These are phyloP conservation scores for Chrysocyon brachyurus DNA, from an alignment of 2,797 vertebrate species.

Conservation along the genomic window DNA sequence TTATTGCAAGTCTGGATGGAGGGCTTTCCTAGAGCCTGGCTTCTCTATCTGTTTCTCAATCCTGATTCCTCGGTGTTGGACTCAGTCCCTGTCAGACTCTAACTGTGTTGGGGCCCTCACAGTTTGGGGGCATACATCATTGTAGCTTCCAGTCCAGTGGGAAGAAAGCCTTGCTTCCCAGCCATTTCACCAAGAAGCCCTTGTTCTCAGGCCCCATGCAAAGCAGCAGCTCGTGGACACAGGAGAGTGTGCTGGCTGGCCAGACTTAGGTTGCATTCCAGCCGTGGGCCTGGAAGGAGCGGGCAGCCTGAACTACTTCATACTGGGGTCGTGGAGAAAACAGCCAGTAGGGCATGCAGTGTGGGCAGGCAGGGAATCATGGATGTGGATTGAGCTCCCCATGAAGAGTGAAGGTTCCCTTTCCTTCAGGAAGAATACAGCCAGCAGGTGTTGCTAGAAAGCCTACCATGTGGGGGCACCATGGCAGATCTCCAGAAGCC, in stretches of 20 bases:
- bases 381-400: rapidly evolving
- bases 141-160: not conserved
- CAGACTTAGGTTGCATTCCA: not conserved
- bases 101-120: no score
- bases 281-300: not conserved
- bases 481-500: rapidly evolving
- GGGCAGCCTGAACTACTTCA: not conserved
- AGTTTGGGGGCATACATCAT: rapidly evolving
- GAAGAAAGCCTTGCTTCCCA: not conserved
- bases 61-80: rapidly evolving
- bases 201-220: not conserved
- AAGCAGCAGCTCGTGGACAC: no score
- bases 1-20: not conserved
- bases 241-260: rapidly evolving
- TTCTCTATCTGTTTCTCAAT: not conserved
- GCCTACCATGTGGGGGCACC: rapidly evolving
- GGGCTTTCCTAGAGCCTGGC: not conserved
- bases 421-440: not conserved
- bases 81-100: not conserved
- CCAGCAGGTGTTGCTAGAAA: no score
- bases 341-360: not conserved
- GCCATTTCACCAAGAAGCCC: not conserved
- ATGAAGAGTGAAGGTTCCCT: not conserved
- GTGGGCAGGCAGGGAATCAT: not conserved
- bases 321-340: not conserved